Evolutionary conservation across 2,113 vertebrate species (phyloP).

Genomic region (Uropsilus gracilis): DNA sequence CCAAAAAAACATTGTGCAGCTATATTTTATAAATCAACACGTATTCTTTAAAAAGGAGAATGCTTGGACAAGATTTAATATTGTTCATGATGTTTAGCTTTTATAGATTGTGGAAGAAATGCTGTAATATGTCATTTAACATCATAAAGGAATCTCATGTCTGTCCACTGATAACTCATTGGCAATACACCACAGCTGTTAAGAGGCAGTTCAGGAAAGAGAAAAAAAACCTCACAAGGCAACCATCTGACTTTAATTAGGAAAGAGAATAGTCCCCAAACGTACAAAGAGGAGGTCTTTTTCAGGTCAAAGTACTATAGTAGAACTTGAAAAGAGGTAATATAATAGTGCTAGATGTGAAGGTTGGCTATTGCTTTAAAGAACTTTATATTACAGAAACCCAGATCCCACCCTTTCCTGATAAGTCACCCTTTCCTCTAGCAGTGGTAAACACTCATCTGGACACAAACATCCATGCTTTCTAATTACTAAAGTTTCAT

Average conservation of each 20-base stretch:
- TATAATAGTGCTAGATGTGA: conserved; percentile 8
- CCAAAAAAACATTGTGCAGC: conserved; percentile 56
- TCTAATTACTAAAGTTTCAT: neutral
- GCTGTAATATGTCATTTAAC: conserved; percentile 76
- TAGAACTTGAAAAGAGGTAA: conserved; percentile 56
- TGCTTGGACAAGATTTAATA: conserved; percentile 38
- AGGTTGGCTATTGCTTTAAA: conserved; percentile 39
- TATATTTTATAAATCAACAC: conserved; percentile 53
- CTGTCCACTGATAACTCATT: conserved; percentile 71
- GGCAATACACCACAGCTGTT: conserved; percentile 75
- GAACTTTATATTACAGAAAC: neutral
- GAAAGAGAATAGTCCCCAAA: conserved; percentile 59
- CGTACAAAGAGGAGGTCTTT: conserved; percentile 32
- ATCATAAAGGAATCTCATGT: conserved; percentile 66
- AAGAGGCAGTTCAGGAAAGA: conserved; percentile 52
- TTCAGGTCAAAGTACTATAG: conserved; percentile 49
- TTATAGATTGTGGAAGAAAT: conserved; percentile 73
- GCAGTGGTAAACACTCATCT: neutral
- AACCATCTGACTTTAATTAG: conserved; percentile 66
- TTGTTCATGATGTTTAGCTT: conserved; percentile 54
- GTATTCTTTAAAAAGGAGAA: conserved; percentile 54
- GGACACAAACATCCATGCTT: neutral
- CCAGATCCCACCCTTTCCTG: neutral
- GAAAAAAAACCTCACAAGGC: neutral
- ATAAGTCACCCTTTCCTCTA: neutral